Evolutionary conservation across 2,888 invertebrate genomes (phyloP).

Genomic region (Cantharis nigra): DNA sequence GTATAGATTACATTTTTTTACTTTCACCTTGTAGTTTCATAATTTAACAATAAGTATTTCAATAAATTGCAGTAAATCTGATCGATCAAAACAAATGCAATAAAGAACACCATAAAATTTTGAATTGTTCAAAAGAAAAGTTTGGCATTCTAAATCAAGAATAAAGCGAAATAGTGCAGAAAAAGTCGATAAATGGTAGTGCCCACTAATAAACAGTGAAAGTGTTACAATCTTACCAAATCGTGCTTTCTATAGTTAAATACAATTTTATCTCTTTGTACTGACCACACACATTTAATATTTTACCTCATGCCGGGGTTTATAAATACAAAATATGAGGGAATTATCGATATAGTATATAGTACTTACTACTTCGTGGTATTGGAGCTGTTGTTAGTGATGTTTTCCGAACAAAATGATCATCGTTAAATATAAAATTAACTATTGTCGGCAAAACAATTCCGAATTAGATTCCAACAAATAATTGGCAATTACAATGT

Average conservation of each 20-base stretch:
- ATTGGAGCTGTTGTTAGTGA: background rate
- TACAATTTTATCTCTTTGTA: background rate
- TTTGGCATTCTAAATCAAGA: background rate
- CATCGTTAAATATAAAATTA: too few species aligned
- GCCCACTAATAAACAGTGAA: slow-evolving; percentile 12
- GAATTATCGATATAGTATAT: background rate
- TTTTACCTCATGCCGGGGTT: background rate
- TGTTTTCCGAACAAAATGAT: too few species aligned
- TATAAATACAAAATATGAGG: background rate
- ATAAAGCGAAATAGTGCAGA: background rate
- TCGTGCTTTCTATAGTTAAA: slow-evolving; percentile 14
- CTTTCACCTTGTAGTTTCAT: background rate
- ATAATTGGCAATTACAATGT: background rate
- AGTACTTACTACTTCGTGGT: background rate
- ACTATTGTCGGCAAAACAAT: too few species aligned
- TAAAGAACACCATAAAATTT: background rate
- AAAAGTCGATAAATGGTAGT: slow-evolving; percentile 12
- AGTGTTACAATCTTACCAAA: slow-evolving; percentile 21
- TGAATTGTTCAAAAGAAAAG: background rate
- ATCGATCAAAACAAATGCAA: background rate
- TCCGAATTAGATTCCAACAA: background rate
- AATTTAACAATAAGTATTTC: background rate
- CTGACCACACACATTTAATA: background rate
- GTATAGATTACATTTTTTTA: background rate
- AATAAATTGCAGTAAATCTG: background rate